Conservation (phyloP, 1,140 invertebrate genomes). For the Pemphigus obesinymphae region DNA sequence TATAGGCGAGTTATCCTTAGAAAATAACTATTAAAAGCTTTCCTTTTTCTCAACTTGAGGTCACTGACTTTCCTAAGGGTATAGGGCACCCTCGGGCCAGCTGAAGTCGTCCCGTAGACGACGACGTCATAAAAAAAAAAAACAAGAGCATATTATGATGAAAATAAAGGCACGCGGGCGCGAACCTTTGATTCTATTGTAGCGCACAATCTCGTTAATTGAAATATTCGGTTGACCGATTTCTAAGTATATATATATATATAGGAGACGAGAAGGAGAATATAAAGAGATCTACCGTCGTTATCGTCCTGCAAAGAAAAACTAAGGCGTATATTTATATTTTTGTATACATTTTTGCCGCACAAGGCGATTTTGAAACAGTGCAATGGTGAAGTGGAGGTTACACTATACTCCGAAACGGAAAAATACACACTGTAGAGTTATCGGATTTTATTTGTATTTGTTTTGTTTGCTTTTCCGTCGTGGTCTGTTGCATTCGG, state of each 20-base stretch:
- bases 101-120: no score
- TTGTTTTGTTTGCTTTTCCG: neutral
- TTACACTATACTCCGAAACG: neutral
- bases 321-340: neutral
- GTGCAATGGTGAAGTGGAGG: neutral
- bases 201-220: constrained; percentile 31
- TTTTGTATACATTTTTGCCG: neutral
- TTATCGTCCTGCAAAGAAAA: neutral
- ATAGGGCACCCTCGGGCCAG: no score
- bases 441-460: neutral
- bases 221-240: constrained; percentile 36
- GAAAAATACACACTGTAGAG: neutral
- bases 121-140: neutral
- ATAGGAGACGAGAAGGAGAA: neutral
- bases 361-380: neutral
- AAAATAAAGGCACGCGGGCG: neutral
- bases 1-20: no score
- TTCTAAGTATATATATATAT: neutral
- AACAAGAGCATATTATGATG: neutral
- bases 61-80: no score
- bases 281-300: neutral
- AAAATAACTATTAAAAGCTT: no score
- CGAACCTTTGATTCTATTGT: constrained; percentile 29
- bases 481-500: neutral
- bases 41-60: no score